A percentile compares a stretch with the other conserved stretches of the same genome.
phyloP scores from a whole-genome alignment of 2,888 invertebrate genomes.

The Emmelina monodactyla region DNA sequence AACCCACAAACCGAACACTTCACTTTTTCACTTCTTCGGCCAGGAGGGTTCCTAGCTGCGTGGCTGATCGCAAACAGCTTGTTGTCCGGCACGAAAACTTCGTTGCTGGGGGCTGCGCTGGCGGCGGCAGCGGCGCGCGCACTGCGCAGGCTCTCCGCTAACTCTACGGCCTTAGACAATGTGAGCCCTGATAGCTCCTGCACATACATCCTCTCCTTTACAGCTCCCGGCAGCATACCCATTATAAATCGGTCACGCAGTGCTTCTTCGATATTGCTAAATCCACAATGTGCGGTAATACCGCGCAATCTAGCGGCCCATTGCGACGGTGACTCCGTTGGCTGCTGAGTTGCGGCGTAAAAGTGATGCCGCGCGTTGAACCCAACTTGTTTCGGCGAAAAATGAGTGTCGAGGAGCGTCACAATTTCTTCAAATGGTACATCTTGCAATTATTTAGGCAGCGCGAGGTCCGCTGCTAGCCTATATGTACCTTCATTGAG shows the following conservation, averaged over 20 bases:
- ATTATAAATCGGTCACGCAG: too few species aligned
- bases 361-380: constrained; percentile 2
- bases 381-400: too few species aligned
- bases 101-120: not conserved
- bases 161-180: not conserved
- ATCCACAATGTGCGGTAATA: too few species aligned
- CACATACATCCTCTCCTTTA: constrained; percentile 1
- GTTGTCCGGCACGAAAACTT: not conserved
- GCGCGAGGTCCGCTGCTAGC: too few species aligned
- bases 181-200: not conserved
- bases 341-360: not conserved
- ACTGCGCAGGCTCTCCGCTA: constrained; percentile 2
- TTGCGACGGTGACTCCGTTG: too few species aligned
- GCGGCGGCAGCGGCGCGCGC: constrained; percentile 1
- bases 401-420: too few species aligned
- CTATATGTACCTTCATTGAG: not conserved
- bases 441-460: too few species aligned
- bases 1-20: not conserved
- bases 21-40: too few species aligned
- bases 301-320: too few species aligned
- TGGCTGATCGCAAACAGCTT: not conserved
- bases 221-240: not conserved
- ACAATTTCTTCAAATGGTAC: too few species aligned
- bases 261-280: too few species aligned
- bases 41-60: not conserved